phyloP scores from a whole-genome alignment of 1,140 invertebrate genomes.

The Anagrus nilaparvatae region DNA sequence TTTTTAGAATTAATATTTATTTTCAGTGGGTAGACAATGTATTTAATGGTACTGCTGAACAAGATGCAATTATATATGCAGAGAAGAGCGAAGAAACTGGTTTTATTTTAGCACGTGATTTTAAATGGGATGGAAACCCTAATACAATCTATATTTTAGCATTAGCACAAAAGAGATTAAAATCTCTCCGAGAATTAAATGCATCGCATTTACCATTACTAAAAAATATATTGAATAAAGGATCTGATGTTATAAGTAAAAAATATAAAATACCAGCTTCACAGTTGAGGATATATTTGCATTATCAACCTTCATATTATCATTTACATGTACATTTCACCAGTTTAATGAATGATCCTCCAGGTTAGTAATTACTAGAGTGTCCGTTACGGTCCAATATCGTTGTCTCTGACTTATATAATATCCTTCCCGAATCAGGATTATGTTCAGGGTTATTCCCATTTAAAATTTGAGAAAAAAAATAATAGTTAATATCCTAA shows the following conservation, averaged over 20 bases:
- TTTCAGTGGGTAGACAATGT: slow-evolving; percentile 96
- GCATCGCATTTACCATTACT: slow-evolving; percentile 69
- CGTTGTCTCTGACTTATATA: too few relatives aligned
- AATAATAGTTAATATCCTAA: too few relatives aligned
- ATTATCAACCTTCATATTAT: slow-evolving; percentile 96
- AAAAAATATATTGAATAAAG: slow-evolving; percentile 67
- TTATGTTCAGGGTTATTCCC: too few relatives aligned
- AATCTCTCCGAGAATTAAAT: slow-evolving; percentile 75
- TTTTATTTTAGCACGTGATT: slow-evolving; percentile 82
- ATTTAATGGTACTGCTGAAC: slow-evolving; percentile 79
- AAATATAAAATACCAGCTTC: slow-evolving; percentile 64
- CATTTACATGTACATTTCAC: slow-evolving; percentile 93
- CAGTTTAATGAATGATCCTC: slow-evolving; percentile 69
- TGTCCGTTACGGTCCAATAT: too few relatives aligned
- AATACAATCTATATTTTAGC: slow-evolving; percentile 77
- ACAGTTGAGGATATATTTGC: slow-evolving; percentile 78
- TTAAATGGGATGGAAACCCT: slow-evolving; percentile 84
- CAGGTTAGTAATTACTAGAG: slow-evolving; percentile 46
- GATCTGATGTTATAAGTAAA: slow-evolving; percentile 60
- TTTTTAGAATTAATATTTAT: slow-evolving; percentile 15
- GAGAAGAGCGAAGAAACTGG: slow-evolving; percentile 69
- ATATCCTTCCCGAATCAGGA: too few relatives aligned
- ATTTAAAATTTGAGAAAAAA: too few relatives aligned
- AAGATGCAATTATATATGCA: slow-evolving; percentile 74
- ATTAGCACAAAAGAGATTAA: slow-evolving; percentile 63